Evolutionary conservation across 2,797 vertebrate species (phyloP).

Genomic region (Scyliorhinus canicula): DNA sequence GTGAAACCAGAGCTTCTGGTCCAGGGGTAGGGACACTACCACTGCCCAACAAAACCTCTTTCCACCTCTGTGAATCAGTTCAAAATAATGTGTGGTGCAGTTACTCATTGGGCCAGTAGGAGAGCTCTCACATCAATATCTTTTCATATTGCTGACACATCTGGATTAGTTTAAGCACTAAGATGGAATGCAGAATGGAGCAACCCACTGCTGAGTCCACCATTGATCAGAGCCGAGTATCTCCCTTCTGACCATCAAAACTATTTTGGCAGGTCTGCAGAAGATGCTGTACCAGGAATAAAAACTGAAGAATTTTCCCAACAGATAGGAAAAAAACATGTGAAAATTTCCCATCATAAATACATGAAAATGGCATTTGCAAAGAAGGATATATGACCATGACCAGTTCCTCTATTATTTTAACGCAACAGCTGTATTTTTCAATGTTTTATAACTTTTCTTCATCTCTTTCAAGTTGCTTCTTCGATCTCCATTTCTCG

Average conservation of each 20-base stretch:
- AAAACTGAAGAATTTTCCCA: background rate
- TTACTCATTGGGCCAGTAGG: background rate
- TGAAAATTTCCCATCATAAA: background rate
- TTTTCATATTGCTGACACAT: background rate
- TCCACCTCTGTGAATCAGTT: background rate
- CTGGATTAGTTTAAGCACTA: background rate
- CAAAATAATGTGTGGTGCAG: background rate
- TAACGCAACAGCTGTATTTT: background rate
- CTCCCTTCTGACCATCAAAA: background rate
- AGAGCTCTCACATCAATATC: background rate
- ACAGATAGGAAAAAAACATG: background rate
- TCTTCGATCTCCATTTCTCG: background rate
- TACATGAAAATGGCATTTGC: background rate
- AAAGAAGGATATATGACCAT: background rate
- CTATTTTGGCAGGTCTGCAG: background rate
- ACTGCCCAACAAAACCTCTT: background rate
- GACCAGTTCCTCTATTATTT: background rate
- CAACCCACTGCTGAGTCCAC: background rate
- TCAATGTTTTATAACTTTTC: background rate
- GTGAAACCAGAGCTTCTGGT: too few species aligned
- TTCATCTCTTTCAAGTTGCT: background rate
- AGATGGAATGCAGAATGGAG: background rate
- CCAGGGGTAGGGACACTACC: too few species aligned
- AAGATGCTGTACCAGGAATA: background rate
- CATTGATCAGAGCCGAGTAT: background rate